Percentiles rank a stretch among this genome's conserved stretches.
Evolutionary conservation across 2,888 invertebrate species (phyloP).

Genomic region (Agrypnus murinus): DNA sequence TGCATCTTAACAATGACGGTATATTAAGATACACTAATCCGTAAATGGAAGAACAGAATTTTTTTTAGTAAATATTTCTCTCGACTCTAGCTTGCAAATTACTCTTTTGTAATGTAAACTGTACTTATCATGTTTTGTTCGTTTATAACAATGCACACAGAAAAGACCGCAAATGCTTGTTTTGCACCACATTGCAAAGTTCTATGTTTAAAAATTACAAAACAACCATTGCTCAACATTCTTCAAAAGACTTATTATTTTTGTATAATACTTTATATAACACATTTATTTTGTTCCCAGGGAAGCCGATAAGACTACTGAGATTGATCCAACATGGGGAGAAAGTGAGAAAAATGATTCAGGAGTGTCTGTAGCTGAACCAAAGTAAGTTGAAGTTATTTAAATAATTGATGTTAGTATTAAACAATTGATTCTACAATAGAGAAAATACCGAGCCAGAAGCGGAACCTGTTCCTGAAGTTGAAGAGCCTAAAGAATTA

Average conservation of each 20-base stretch:
- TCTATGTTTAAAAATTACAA: conserved; percentile 14
- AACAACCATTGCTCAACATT: conserved; percentile 14
- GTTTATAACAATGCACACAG: conserved; percentile 1
- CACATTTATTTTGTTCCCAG: conserved; percentile 57
- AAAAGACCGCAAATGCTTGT: conserved; percentile 14
- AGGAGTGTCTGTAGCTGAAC: conserved; percentile 59
- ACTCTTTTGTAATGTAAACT: not conserved
- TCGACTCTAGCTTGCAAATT: not conserved
- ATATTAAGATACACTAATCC: not conserved
- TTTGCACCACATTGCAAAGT: conserved; percentile 46
- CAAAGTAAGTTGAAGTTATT: conserved; percentile 60
- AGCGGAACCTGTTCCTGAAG: conserved; percentile 71
- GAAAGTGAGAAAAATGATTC: conserved; percentile 73
- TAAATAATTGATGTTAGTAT: not conserved
- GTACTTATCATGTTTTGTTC: not conserved
- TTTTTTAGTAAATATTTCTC: not conserved
- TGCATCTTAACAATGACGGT: not conserved
- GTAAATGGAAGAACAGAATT: too few species aligned
- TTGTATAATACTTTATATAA: not conserved
- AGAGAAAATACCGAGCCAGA: conserved; percentile 65
- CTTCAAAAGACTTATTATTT: not conserved
- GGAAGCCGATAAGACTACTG: conserved; percentile 67
- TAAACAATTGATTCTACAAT: conserved; percentile 20
- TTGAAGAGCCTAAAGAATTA: conserved; percentile 89
- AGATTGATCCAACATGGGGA: conserved; percentile 67